Percentiles rank a stretch among this genome's conserved stretches.
Conservation (phyloP, 1,140 invertebrate species). For the Brachionus manjavacas region DNA sequence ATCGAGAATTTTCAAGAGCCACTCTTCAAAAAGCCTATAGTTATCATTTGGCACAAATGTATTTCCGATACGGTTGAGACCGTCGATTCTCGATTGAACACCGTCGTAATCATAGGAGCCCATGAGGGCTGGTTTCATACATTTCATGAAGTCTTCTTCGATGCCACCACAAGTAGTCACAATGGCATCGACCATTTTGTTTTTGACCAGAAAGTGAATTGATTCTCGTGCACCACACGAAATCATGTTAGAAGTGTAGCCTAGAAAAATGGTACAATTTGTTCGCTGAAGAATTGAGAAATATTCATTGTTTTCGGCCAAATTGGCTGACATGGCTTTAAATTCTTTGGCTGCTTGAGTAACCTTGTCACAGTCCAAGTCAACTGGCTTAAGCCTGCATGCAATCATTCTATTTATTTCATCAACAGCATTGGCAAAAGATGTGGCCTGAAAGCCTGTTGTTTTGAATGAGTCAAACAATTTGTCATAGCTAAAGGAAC, state of each 20-base stretch:
- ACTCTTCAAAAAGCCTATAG: slow-evolving; percentile 96
- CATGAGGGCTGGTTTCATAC: slow-evolving; percentile 83
- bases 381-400: neutral
- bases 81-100: slow-evolving; percentile 69
- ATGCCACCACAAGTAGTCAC: slow-evolving; percentile 95
- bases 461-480: slow-evolving; percentile 24
- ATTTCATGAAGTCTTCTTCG: slow-evolving; percentile 99
- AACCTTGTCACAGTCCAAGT: neutral
- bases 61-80: slow-evolving; percentile 95
- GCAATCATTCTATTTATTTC: slow-evolving; percentile 25
- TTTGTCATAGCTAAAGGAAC: neutral
- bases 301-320: neutral
- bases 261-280: slow-evolving; percentile 79
- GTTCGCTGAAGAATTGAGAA: neutral
- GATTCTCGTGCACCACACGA: slow-evolving; percentile 88
- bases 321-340: neutral
- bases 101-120: slow-evolving; percentile 81
- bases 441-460: slow-evolving; percentile 38
- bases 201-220: slow-evolving; percentile 73
- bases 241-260: slow-evolving; percentile 95
- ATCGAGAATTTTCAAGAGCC: slow-evolving; percentile 89
- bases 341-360: slow-evolving; percentile 12
- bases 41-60: slow-evolving; percentile 95
- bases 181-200: slow-evolving; percentile 87
- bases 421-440: slow-evolving; percentile 22